A percentile compares a stretch with the other conserved stretches of the same genome.
Conservation (phyloP, 1,140 invertebrate species). For the Nephotettix cincticeps region DNA sequence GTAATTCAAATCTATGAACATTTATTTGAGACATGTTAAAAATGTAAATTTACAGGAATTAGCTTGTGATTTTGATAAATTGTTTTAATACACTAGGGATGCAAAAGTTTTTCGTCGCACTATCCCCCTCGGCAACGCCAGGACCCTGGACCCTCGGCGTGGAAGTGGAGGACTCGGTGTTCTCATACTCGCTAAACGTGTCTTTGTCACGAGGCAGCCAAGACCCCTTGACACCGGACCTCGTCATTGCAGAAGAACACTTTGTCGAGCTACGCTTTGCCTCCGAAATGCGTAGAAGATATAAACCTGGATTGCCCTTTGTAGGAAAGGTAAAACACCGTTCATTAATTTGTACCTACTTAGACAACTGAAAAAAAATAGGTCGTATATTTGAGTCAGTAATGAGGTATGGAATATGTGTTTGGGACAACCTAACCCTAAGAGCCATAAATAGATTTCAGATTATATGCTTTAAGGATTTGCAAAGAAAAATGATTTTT, state of each 20-base stretch:
- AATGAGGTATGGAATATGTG: too few relatives aligned
- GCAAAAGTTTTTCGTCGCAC: constrained; percentile 52
- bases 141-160: constrained; percentile 59
- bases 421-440: too few relatives aligned
- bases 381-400: too few relatives aligned
- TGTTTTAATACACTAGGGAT: constrained; percentile 58
- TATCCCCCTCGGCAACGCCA: constrained; percentile 52
- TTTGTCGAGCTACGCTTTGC: constrained; percentile 63
- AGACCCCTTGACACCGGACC: constrained; percentile 46
- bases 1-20: too few relatives aligned
- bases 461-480: too few relatives aligned
- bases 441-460: too few relatives aligned
- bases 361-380: too few relatives aligned
- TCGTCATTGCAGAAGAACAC: constrained; percentile 62
- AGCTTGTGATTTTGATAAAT: too few relatives aligned
- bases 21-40: too few relatives aligned
- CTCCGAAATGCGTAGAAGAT: constrained; percentile 58
- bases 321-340: constrained; percentile 54
- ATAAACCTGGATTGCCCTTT: constrained; percentile 64
- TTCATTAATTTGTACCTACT: too few relatives aligned
- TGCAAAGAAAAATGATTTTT: too few relatives aligned
- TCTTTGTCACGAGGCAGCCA: constrained; percentile 37
- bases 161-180: constrained; percentile 53
- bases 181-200: constrained; percentile 51
- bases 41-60: too few relatives aligned